Conservation (phyloP, 2,113 vertebrate genomes). For the Tachuris rubrigastra region DNA sequence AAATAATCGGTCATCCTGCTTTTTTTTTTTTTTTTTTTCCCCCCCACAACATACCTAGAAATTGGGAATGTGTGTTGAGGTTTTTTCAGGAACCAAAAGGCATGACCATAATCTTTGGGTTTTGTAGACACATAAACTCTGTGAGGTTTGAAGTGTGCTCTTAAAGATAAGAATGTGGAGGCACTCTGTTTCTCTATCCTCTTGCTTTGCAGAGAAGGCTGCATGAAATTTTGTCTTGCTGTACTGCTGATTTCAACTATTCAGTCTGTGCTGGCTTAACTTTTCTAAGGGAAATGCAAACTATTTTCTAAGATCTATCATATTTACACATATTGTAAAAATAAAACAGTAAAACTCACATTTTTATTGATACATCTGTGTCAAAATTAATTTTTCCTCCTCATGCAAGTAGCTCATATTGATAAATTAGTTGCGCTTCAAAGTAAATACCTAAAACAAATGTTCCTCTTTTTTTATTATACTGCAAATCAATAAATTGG, state of each 20-base stretch:
- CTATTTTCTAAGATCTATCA: background rate
- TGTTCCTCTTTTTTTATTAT: background rate
- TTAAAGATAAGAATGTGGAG: background rate
- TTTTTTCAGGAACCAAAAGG: background rate
- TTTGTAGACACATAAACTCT: background rate
- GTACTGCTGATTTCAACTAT: background rate
- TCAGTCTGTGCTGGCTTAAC: background rate
- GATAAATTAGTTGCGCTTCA: slow-evolving; percentile 27
- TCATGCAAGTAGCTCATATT: background rate
- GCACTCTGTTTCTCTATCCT: background rate
- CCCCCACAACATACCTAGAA: background rate
- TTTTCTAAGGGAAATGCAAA: background rate
- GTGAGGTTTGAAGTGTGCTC: background rate
- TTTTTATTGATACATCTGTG: background rate
- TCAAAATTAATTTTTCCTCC: background rate
- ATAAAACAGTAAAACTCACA: background rate
- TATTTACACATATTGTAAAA: background rate
- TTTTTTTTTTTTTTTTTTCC: background rate
- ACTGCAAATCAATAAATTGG: slow-evolving; percentile 26
- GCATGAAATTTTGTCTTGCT: background rate
- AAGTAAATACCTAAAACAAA: slow-evolving; percentile 26
- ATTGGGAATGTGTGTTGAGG: background rate
- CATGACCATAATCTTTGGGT: background rate
- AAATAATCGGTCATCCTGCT: background rate
- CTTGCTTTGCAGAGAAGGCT: background rate